Evolutionary conservation across 1,140 invertebrate genomes (phyloP).

Genomic region (Papilio aristodemus): DNA sequence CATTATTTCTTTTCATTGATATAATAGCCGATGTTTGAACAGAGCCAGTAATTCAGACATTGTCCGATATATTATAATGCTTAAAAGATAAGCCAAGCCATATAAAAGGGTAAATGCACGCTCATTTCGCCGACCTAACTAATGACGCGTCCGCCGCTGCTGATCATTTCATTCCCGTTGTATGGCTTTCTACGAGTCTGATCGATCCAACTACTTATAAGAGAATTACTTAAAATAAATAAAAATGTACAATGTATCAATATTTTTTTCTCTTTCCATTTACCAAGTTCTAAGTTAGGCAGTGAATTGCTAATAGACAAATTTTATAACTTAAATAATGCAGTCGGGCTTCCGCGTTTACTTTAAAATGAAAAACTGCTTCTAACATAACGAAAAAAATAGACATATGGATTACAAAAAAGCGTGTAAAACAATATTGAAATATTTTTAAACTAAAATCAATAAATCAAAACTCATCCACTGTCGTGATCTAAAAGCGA

Average conservation of each 20-base stretch:
- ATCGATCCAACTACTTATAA: slow-evolving; percentile 2
- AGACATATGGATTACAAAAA: too few species aligned
- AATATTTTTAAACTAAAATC: too few species aligned
- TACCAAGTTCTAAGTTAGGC: neutral
- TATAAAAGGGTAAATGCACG: slow-evolving; percentile 32
- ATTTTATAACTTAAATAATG: neutral
- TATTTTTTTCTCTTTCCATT: neutral
- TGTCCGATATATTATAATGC: slow-evolving; percentile 33
- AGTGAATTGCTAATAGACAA: neutral
- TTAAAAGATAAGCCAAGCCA: slow-evolving; percentile 34
- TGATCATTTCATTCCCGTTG: slow-evolving; percentile 23
- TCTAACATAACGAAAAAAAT: too few species aligned
- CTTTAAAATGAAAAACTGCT: too few species aligned
- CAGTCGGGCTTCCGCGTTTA: neutral
- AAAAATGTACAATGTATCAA: neutral
- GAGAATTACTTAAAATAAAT: neutral
- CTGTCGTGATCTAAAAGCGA: too few species aligned
- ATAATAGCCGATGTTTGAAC: slow-evolving; percentile 32
- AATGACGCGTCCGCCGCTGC: slow-evolving; percentile 13
- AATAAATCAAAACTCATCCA: too few species aligned
- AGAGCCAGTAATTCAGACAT: slow-evolving; percentile 29
- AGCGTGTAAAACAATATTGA: too few species aligned
- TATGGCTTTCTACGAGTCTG: slow-evolving; percentile 9
- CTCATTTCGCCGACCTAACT: slow-evolving; percentile 27
- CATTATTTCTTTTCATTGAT: slow-evolving; percentile 32